Evolutionary conservation across 2,113 vertebrate species (phyloP).

Genomic region (Ptychochromis oligacanthus): DNA sequence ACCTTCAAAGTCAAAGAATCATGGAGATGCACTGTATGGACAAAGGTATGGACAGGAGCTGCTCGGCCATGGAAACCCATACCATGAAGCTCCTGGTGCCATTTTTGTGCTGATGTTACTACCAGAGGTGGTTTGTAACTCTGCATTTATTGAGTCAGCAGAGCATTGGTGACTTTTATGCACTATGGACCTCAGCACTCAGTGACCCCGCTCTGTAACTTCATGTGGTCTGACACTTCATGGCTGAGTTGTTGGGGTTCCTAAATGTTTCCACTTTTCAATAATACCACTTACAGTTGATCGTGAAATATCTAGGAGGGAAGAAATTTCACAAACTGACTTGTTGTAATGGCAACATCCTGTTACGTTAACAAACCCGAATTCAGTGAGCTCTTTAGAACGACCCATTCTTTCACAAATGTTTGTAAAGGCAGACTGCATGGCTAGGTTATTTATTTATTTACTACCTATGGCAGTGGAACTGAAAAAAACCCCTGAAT

Average conservation of each 20-base stretch:
- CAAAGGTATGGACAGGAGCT: too few species aligned
- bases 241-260: not conserved
- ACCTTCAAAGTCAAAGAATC: not conserved
- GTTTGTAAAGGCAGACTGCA: slow-evolving; percentile 1
- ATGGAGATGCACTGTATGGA: not conserved
- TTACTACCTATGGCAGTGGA: not conserved
- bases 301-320: not conserved
- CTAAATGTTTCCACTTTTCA: not conserved
- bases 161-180: not conserved
- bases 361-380: not conserved
- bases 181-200: not conserved
- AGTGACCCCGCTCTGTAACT: not conserved
- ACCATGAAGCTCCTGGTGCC: not conserved
- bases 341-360: not conserved
- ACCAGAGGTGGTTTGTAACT: not conserved
- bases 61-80: not conserved
- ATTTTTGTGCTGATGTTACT: not conserved
- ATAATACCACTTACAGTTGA: not conserved
- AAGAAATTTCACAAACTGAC: not conserved
- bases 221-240: not conserved
- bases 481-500: not conserved
- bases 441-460: not conserved
- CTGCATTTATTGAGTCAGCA: not conserved
- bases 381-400: not conserved
- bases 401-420: not conserved